Evolutionary conservation across 2,113 vertebrate genomes (phyloP).

Genomic region (Chionis minor): DNA sequence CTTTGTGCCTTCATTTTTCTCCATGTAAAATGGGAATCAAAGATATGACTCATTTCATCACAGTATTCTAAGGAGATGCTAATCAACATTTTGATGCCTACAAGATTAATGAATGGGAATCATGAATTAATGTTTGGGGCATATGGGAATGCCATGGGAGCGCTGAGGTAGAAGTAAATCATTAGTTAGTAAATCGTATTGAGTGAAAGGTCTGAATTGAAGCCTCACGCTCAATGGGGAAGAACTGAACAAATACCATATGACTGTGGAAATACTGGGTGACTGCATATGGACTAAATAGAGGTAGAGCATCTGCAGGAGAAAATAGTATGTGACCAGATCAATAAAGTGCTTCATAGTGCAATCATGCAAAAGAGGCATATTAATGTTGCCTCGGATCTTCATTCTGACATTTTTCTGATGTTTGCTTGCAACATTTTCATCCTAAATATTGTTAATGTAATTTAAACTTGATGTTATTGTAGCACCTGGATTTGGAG

Average conservation of each 20-base stretch:
- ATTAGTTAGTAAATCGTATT: not conserved
- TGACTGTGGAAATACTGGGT: not conserved
- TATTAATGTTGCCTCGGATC: not conserved
- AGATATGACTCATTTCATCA: not conserved
- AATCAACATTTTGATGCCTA: not conserved
- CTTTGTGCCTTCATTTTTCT: not conserved
- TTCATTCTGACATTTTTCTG: not conserved
- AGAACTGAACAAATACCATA: not conserved
- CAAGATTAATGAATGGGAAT: not conserved
- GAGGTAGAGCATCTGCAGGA: not conserved
- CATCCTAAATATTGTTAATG: not conserved
- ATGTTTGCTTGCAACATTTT: not conserved
- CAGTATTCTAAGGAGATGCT: not conserved
- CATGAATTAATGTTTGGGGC: not conserved
- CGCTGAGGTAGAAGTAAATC: not conserved
- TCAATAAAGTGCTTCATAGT: not conserved
- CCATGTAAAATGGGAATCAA: not conserved
- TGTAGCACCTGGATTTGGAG: not conserved
- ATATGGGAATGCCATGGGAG: slow-evolving; percentile 10
- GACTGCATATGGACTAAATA: not conserved
- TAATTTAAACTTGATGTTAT: not conserved
- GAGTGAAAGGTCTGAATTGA: slow-evolving; percentile 1
- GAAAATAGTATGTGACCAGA: not conserved
- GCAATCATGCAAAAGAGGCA: not conserved
- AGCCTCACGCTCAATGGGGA: not conserved